A percentile compares a stretch with the other conserved stretches of the same genome.
These are phyloP conservation scores for Saccostrea cuccullata DNA, from an alignment of 1,140 invertebrate species.

Conservation along the genomic window DNA sequence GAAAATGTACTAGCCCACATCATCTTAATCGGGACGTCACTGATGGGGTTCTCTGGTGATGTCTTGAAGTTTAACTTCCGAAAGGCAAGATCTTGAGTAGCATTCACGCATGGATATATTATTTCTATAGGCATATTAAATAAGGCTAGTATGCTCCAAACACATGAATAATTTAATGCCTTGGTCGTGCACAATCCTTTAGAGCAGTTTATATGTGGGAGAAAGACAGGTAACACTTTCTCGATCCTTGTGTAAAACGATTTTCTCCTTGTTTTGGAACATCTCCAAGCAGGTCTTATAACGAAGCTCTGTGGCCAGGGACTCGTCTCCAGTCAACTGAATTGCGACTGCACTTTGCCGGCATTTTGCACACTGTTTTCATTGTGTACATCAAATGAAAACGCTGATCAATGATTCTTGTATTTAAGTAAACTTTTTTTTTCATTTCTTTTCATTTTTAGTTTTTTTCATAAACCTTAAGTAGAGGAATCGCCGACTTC, in stretches of 20 bases:
- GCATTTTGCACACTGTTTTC: too few relatives aligned
- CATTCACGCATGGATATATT: slow-evolving; percentile 12
- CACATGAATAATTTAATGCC: slow-evolving; percentile 22
- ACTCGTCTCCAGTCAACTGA: not conserved
- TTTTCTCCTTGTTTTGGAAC: not conserved
- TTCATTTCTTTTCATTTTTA: too few relatives aligned
- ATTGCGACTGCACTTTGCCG: not conserved
- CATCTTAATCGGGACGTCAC: not conserved
- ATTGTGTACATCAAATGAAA: too few relatives aligned
- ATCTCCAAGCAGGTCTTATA: slow-evolving; percentile 45
- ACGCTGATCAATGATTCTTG: too few relatives aligned
- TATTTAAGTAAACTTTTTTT: too few relatives aligned
- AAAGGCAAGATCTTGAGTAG: not conserved
- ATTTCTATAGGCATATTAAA: not conserved
- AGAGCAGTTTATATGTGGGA: slow-evolving; percentile 15
- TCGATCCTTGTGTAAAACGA: not conserved
- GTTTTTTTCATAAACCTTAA: too few relatives aligned
- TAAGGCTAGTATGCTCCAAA: slow-evolving; percentile 37
- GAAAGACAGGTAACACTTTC: not conserved
- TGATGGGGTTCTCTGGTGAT: not conserved
- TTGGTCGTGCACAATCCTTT: not conserved
- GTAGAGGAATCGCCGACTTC: too few relatives aligned
- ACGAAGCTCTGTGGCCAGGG: not conserved
- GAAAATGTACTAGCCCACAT: too few relatives aligned
- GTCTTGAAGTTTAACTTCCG: not conserved